Percentiles rank a stretch among this genome's conserved stretches.
Evolutionary conservation across 1,140 invertebrate genomes (phyloP).

Genomic region (Mactra quadrangularis): DNA sequence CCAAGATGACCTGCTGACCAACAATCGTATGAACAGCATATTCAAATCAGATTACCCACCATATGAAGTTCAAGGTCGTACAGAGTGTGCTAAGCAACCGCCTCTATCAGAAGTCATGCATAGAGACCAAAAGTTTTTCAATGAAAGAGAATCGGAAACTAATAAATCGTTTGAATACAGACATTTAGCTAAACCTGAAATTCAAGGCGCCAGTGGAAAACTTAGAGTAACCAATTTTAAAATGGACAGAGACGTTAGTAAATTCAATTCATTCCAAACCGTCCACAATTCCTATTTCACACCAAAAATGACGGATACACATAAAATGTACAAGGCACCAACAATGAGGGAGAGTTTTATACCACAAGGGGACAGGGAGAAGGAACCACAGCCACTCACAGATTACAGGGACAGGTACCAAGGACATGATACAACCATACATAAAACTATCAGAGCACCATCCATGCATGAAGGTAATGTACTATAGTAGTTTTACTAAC

Average conservation of each 20-base stretch:
- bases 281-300: constrained; percentile 76
- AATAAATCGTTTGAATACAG: constrained; percentile 72
- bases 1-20: constrained; percentile 72
- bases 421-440: constrained; percentile 73
- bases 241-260: constrained; percentile 77
- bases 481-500: too few species aligned
- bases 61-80: constrained; percentile 64
- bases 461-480: constrained; percentile 76
- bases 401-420: constrained; percentile 75
- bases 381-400: constrained; percentile 72
- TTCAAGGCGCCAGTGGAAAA: constrained; percentile 70
- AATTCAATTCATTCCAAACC: constrained; percentile 75
- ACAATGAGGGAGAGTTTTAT: constrained; percentile 65
- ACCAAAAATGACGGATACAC: constrained; percentile 71
- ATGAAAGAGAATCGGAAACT: constrained; percentile 77
- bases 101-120: constrained; percentile 77
- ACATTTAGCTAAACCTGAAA: constrained; percentile 68
- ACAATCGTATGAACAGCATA: constrained; percentile 69
- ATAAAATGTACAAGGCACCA: constrained; percentile 35
- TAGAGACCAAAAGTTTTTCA: constrained; percentile 75
- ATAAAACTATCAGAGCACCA: constrained; percentile 70
- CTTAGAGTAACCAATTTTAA: constrained; percentile 80
- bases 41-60: constrained; percentile 78
- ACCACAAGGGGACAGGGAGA: constrained; percentile 76
- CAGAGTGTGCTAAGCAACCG: constrained; percentile 68